These are phyloP conservation scores for Colostygia pectinataria DNA, from an alignment of 2,888 invertebrate genomes.

Conservation along the genomic window DNA sequence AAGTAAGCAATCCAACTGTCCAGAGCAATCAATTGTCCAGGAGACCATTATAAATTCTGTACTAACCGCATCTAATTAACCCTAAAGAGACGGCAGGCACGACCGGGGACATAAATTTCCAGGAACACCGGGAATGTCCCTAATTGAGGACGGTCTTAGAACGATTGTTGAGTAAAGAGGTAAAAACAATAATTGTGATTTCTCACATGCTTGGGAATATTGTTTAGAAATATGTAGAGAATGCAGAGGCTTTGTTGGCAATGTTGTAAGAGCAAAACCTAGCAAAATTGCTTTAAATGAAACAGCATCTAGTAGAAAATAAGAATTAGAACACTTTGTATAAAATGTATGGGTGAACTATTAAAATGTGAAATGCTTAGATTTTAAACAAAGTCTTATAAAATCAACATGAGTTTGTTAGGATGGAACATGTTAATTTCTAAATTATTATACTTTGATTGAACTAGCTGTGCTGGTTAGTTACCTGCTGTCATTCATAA, in stretches of 20 bases:
- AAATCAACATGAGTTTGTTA: too few relatives aligned
- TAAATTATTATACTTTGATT: too few relatives aligned
- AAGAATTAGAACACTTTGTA: too few relatives aligned
- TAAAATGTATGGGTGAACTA: too few relatives aligned
- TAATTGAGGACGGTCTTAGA: conserved; percentile 49
- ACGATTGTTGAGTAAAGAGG: conserved; percentile 17
- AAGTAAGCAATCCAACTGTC: conserved; percentile 6
- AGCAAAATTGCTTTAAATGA: background rate
- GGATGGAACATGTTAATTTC: too few relatives aligned
- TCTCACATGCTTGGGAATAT: conserved; percentile 11
- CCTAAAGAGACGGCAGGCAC: conserved; percentile 62
- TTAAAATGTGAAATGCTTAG: too few relatives aligned
- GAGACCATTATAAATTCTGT: conserved; percentile 54
- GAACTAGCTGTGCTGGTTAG: too few relatives aligned
- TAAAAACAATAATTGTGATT: conserved; percentile 20
- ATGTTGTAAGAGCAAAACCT: conserved; percentile 5
- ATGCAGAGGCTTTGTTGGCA: conserved; percentile 4
- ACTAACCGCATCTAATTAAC: conserved; percentile 74
- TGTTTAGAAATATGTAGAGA: conserved; percentile 14
- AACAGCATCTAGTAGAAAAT: too few relatives aligned
- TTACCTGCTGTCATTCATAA: too few relatives aligned
- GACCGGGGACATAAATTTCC: conserved; percentile 65
- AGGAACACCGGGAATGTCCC: conserved; percentile 53
- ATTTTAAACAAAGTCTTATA: too few relatives aligned
- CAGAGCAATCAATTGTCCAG: conserved; percentile 15